These are phyloP conservation scores for Tiliacea aurago DNA, from an alignment of 2,888 invertebrate genomes.

Conservation along the genomic window DNA sequence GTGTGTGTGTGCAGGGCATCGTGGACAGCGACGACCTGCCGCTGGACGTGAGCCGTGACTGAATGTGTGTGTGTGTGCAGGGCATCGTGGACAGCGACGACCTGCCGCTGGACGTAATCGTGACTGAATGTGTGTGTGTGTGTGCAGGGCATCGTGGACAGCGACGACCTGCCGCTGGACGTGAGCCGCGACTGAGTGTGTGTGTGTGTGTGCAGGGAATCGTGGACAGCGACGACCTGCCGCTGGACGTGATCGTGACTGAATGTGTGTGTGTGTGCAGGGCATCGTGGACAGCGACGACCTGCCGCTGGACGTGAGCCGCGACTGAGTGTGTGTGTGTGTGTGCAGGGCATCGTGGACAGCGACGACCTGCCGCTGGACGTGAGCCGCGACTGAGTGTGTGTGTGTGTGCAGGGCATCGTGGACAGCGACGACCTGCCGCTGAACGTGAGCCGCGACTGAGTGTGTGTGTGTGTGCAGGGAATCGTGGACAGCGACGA, in stretches of 20 bases:
- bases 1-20: too few relatives aligned
- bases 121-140: background rate
- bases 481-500: constrained; percentile 99
- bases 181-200: constrained; percentile 96
- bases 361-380: constrained; percentile 99
- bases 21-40: too few relatives aligned
- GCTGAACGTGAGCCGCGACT: constrained; percentile 98
- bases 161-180: constrained; percentile 99
- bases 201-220: constrained; percentile 92
- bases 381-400: constrained; percentile 95
- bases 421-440: constrained; percentile 99
- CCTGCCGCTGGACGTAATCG: constrained; percentile 98
- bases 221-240: constrained; percentile 99
- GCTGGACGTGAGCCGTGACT: constrained; percentile 88
- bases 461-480: constrained; percentile 59
- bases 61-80: constrained; percentile 58
- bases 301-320: constrained; percentile 98
- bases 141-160: constrained; percentile 97
- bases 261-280: constrained; percentile 59
- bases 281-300: constrained; percentile 99
- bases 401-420: constrained; percentile 92
- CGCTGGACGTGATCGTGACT: constrained; percentile 96
- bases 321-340: constrained; percentile 91
- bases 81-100: constrained; percentile 99
- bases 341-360: constrained; percentile 96